phyloP scores from a whole-genome alignment of 2,113 vertebrate genomes.

The Megaceryle maxima region DNA sequence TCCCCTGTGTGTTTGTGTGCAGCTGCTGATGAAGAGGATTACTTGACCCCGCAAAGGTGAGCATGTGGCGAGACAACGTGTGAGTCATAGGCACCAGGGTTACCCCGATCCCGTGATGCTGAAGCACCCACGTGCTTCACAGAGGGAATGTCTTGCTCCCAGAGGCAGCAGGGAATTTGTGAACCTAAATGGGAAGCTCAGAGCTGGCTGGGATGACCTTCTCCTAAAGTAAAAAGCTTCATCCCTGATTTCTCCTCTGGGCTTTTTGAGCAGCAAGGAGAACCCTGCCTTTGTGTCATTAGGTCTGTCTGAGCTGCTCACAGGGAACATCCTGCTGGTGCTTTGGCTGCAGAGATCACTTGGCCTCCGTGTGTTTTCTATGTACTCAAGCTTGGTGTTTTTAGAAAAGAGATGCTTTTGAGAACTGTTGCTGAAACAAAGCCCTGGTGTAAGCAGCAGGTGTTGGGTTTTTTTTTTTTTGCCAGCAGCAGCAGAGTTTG shows the following conservation, averaged over 20 bases:
- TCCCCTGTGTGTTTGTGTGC: conserved; percentile 36
- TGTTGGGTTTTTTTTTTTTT: not conserved
- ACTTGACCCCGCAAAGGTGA: conserved; percentile 58
- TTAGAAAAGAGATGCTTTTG: not conserved
- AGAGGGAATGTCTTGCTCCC: rapidly evolving
- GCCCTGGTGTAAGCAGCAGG: not conserved
- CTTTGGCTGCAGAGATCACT: not conserved
- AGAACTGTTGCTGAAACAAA: conserved; percentile 33
- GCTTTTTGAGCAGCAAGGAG: not conserved
- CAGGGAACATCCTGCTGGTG: not conserved
- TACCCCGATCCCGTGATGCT: not conserved
- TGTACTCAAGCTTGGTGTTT: not conserved
- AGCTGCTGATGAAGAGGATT: conserved; percentile 49
- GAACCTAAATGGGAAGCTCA: not conserved
- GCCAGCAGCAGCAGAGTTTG: not conserved
- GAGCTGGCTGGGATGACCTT: not conserved
- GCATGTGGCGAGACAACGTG: not conserved
- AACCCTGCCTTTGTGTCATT: rapidly evolving
- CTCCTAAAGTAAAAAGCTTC: not conserved
- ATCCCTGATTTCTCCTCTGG: not conserved
- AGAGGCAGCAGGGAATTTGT: not conserved
- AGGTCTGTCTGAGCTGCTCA: not conserved
- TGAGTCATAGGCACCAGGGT: rapidly evolving
- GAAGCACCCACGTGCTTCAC: rapidly evolving
- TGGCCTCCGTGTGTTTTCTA: not conserved